Evolutionary conservation across 2,113 vertebrate genomes (phyloP).

Genomic region (Bettongia penicillata): DNA sequence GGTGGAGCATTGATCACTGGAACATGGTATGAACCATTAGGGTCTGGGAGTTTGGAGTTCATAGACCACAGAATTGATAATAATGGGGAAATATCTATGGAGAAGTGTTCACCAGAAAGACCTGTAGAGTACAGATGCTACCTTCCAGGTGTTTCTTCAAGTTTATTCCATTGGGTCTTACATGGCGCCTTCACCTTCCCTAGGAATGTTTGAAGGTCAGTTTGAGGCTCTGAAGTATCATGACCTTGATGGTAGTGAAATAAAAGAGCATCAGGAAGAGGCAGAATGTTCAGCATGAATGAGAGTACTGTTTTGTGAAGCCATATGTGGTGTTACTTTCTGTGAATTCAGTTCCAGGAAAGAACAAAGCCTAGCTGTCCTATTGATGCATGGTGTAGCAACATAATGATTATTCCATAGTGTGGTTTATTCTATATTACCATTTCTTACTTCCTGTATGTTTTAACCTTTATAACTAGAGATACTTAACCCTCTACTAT

Average conservation of each 20-base stretch:
- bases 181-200: not conserved
- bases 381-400: not conserved
- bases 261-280: not conserved
- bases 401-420: not conserved
- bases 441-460: not conserved
- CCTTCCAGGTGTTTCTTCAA: not conserved
- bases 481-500: not conserved
- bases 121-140: not conserved
- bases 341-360: not conserved
- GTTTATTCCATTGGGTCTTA: not conserved
- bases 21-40: not conserved
- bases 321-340: not conserved
- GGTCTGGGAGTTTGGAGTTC: not conserved
- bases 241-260: not conserved
- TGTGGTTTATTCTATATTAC: not conserved
- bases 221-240: not conserved
- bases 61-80: not conserved
- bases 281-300: not conserved
- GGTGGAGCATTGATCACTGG: not conserved
- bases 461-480: not conserved
- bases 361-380: not conserved
- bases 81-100: not conserved
- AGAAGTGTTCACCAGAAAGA: not conserved
- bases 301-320: not conserved
- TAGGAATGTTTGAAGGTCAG: not conserved